phyloP scores from a whole-genome alignment of 1,140 invertebrate species.

The Trigoniulus corallinus region DNA sequence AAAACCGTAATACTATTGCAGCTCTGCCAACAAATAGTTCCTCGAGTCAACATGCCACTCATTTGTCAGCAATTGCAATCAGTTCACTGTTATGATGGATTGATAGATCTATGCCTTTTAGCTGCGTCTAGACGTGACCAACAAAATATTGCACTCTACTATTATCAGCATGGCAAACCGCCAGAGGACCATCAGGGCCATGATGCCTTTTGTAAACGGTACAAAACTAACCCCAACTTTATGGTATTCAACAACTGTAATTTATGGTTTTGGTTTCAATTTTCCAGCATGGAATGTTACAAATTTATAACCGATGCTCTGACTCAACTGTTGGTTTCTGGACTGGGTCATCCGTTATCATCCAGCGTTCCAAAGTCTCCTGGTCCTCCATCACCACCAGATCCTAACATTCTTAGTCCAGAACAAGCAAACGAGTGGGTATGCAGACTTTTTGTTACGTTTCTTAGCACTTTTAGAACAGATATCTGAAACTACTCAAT shows the following conservation, averaged over 20 bases:
- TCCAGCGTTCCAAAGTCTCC: slow-evolving; percentile 29
- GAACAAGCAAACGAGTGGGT: slow-evolving; percentile 22
- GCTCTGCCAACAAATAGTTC: slow-evolving; percentile 68
- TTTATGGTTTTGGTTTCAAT: no score
- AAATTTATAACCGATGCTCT: slow-evolving; percentile 65
- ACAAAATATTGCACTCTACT: slow-evolving; percentile 70
- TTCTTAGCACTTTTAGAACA: no score
- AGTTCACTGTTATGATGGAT: slow-evolving; percentile 54
- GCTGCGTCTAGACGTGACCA: slow-evolving; percentile 75
- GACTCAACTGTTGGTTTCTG: slow-evolving; percentile 56
- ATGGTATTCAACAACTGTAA: no score
- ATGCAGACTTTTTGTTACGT: no score
- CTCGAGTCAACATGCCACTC: slow-evolving; percentile 53
- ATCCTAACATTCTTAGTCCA: slow-evolving; percentile 23
- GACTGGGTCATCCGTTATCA: slow-evolving; percentile 27
- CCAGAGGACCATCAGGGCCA: slow-evolving; percentile 38
- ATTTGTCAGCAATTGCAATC: slow-evolving; percentile 60
- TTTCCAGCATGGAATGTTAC: slow-evolving; percentile 64
- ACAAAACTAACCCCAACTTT: no score
- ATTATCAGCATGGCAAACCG: slow-evolving; percentile 69
- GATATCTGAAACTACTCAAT: no score
- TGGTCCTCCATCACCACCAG: slow-evolving; percentile 25
- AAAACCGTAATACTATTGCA: slow-evolving; percentile 20
- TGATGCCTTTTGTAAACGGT: slow-evolving; percentile 9
- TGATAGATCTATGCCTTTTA: slow-evolving; percentile 69